Base-by-base conservation (phyloP, 2,888 invertebrate genomes). In the Melanophora roralis region DNA sequence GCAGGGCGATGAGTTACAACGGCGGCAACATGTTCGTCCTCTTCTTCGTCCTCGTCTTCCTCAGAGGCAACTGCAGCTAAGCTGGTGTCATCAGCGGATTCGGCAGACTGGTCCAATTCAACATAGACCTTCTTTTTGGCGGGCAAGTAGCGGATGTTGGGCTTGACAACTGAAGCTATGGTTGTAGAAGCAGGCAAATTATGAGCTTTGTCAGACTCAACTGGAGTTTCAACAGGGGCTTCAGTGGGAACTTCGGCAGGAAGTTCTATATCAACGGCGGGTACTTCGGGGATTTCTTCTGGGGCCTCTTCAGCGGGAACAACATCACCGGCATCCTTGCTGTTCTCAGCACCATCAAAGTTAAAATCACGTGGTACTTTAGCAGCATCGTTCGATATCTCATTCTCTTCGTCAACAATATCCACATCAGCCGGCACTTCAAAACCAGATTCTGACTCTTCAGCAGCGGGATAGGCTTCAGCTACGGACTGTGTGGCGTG, bases 61-160 rank as follows among this genome's bases (percentile, higher is more conserved):
- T 85, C 86, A n/a, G 86, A 85, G 47, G 84, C 85, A 32, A 83
- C 78, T 53, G 84, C 78, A 57, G 74, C 84, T 69, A 86, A 85
- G 12, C 84, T 85, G 62, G 78, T 81, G n/a, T 85, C 87, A 51
- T 83, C 85, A 19, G 85, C 84, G 43, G 85, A 82, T 62, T 87
- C 89, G 71, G 85, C 84, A 16, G 88, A 85, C 77, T 86, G 86
- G 11, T 89, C 88, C 62, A 89, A 84, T 82, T 87, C 88, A 65
- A 89, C 88, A 74, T 85, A 85, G 62, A 89, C 86, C 85, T 87
- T 89, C 85, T 87, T 89, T 84, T 86, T 89, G 80, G 88, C 84
- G 51, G 89, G 89, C 81, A 89, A 84, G 79, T 88, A 89, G 82
- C 88, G 88, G 74, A 83, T 87, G 72, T 83, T 84, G 16, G 87